Evolutionary conservation across 2,797 vertebrate species (phyloP).

Genomic region (Gymnoscopelus microlampas): DNA sequence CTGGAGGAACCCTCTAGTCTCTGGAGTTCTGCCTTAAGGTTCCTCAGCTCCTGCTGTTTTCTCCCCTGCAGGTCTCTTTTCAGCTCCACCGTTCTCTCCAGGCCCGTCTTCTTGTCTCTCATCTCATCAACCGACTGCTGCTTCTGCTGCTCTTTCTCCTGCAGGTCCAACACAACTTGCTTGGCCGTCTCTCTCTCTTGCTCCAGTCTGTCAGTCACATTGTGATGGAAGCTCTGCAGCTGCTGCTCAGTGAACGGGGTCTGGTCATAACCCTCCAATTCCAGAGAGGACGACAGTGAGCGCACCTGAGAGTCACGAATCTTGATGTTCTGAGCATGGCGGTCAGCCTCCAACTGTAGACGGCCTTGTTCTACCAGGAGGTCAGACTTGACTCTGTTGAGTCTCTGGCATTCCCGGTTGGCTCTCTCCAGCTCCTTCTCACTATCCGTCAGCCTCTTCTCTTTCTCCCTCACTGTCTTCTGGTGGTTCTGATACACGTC

Average conservation of each 20-base stretch:
- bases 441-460: conserved; percentile 85
- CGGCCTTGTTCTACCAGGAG: conserved; percentile 94
- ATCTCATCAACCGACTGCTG: conserved; percentile 92
- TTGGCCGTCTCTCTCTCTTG: conserved; percentile 82
- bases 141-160: conserved; percentile 89
- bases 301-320: conserved; percentile 88
- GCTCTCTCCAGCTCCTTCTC: conserved; percentile 89
- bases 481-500: conserved; percentile 95
- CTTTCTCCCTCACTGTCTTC: conserved; percentile 91
- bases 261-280: conserved; percentile 91
- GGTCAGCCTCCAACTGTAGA: conserved; percentile 91
- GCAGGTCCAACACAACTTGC: conserved; percentile 87
- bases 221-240: conserved; percentile 84
- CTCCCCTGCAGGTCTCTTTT: conserved; percentile 88
- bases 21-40: conserved; percentile 84
- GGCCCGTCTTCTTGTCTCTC: conserved; percentile 91
- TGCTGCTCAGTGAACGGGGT: conserved; percentile 88
- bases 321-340: conserved; percentile 85
- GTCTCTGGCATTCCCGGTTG: conserved; percentile 88
- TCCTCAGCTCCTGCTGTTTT: conserved; percentile 90
- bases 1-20: conserved; percentile 90
- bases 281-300: conserved; percentile 85
- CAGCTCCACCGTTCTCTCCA: conserved; percentile 91
- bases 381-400: conserved; percentile 88
- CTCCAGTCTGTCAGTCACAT: conserved; percentile 88